phyloP scores from a whole-genome alignment of 2,797 vertebrate species.

The Catharus ustulatus region DNA sequence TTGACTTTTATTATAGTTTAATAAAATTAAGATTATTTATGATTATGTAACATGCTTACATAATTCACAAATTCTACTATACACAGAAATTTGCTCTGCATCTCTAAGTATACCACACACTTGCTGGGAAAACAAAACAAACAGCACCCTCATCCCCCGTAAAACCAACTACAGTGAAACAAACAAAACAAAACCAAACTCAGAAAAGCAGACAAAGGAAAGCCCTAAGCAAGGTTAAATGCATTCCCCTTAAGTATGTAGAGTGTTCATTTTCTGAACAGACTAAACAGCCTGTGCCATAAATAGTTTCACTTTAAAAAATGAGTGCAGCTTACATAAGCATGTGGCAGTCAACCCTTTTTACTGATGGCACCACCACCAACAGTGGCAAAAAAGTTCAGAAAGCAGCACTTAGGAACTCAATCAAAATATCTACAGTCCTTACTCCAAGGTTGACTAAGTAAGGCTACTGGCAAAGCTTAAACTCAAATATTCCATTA shows the following conservation, averaged over 20 bases:
- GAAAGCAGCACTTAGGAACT: neutral
- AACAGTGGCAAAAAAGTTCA: neutral
- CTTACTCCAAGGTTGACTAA: neutral
- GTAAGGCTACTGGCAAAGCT: neutral
- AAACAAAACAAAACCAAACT: neutral
- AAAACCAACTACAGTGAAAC: neutral
- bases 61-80: neutral
- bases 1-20: neutral
- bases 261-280: neutral
- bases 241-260: neutral
- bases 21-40: neutral
- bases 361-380: neutral
- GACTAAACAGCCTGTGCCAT: neutral
- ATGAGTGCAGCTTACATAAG: neutral
- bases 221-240: neutral
- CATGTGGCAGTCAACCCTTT: neutral
- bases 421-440: neutral
- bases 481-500: neutral
- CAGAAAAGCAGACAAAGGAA: neutral
- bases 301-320: constrained; percentile 32
- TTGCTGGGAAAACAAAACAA: neutral
- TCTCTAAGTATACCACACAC: neutral
- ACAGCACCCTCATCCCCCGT: too few species aligned
- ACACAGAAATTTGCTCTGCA: neutral
- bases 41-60: neutral